Conservation (phyloP, 2,888 invertebrate genomes). For the Tanypteryx hageni region DNA sequence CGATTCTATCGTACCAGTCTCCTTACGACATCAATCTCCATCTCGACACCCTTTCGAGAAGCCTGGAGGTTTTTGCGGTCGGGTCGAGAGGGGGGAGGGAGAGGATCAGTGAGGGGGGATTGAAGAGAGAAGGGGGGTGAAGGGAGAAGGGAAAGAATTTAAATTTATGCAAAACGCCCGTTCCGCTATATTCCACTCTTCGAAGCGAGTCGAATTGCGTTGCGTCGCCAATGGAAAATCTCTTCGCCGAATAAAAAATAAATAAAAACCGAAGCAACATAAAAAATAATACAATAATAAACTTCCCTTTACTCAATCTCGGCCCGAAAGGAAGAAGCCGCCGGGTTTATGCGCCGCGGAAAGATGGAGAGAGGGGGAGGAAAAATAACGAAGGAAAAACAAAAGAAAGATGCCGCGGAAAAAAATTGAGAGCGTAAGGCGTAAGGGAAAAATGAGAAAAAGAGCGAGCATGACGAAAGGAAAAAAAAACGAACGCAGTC, state of each 20-base stretch:
- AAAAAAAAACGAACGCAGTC: background rate
- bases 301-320: slow-evolving; percentile 11
- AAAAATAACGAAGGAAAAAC: background rate
- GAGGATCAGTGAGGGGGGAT: too few relatives aligned
- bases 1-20: background rate
- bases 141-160: background rate
- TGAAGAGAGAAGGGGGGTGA: background rate
- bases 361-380: background rate
- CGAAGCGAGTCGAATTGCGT: background rate
- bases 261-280: background rate
- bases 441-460: background rate
- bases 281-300: background rate
- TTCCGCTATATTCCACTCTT: slow-evolving; percentile 44
- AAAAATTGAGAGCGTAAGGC: background rate
- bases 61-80: slow-evolving; percentile 5
- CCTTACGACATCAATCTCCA: slow-evolving; percentile 45
- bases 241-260: background rate
- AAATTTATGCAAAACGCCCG: slow-evolving; percentile 61
- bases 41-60: background rate
- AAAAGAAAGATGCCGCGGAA: background rate
- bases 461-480: background rate
- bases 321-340: background rate
- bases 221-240: slow-evolving; percentile 11
- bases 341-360: background rate
- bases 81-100: background rate